Base-by-base conservation (phyloP, 1,140 invertebrate species). In the Conopomorpha cramerella region DNA sequence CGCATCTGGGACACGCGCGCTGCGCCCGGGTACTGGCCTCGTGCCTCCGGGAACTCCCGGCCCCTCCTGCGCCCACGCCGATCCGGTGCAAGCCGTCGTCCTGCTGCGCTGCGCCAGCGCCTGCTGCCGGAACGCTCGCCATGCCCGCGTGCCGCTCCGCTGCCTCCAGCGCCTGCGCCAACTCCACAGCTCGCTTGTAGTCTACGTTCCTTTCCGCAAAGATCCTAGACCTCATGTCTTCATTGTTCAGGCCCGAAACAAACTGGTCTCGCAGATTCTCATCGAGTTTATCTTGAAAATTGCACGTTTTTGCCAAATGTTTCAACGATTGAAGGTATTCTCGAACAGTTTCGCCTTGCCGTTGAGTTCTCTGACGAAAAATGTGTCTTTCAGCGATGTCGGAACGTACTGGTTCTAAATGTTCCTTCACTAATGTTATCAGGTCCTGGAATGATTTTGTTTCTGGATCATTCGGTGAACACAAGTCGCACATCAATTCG, bases 301-400 rank as follows among this genome's bases (percentile, higher is more conserved):
- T 46, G 25, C 50, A 52, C 1, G 36, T 44, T 17, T 25, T 46
- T 8, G 46, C 41, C 15, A 52, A 17, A 30, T 49, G 47, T 37
- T 55, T 55, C 15, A 53, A 23, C 18, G 34, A 31, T 32, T 49
- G 43, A 8, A 47, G 23, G 38, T 46, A 58, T 14, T 51, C 39
- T 1, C 41, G 19, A 2, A 52, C 29, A 10, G 23, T 14, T 28
- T 52, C 43, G 2, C 34, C 40, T 6, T 27, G 1, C 8, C 26
- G 10, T 36, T 59, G 48, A 16, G 36, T 41, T 15, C 54, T 40
- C 37, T 60, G 46, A 38, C 55, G 43, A 43, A 71, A 62, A 11
- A 52, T 46, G 16, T 55, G 60, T 14, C 54, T n/a, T 34, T 66
- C 55, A 0, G 55, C 45, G 16, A 61, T 53, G 6, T 49, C 39